Evolutionary conservation across 2,797 vertebrate genomes (phyloP).

Genomic region (Enteromius paludinosus): DNA sequence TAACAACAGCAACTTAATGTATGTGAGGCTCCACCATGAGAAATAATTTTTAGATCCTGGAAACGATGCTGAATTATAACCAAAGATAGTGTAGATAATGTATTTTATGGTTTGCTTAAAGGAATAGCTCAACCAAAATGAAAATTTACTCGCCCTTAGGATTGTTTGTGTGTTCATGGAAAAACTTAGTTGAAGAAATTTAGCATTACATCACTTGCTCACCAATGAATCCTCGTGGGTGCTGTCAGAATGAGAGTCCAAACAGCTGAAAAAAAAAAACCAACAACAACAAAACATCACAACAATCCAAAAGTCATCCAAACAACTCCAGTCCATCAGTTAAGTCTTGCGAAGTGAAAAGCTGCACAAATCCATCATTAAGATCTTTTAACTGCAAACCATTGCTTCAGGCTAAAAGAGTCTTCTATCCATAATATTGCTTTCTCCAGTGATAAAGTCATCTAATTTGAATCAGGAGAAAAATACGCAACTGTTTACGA

Average conservation of each 20-base stretch:
- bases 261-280: not conserved
- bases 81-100: not conserved
- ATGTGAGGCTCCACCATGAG: not conserved
- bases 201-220: not conserved
- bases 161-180: not conserved
- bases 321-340: not conserved
- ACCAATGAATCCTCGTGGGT: not conserved
- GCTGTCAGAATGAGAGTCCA: not conserved
- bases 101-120: not conserved
- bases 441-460: not conserved
- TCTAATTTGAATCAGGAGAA: not conserved
- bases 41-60: not conserved
- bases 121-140: not conserved
- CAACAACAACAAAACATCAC: not conserved
- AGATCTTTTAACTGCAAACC: not conserved
- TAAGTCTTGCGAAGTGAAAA: not conserved
- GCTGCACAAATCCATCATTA: not conserved
- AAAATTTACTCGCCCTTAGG: not conserved
- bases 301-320: not conserved
- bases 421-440: not conserved
- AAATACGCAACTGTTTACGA: not conserved
- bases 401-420: not conserved
- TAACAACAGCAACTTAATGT: conserved; percentile 8
- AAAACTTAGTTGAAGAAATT: not conserved
- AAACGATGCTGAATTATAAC: not conserved